Conservation (phyloP, 2,888 invertebrate species). For the Phaedon cochleariae region DNA sequence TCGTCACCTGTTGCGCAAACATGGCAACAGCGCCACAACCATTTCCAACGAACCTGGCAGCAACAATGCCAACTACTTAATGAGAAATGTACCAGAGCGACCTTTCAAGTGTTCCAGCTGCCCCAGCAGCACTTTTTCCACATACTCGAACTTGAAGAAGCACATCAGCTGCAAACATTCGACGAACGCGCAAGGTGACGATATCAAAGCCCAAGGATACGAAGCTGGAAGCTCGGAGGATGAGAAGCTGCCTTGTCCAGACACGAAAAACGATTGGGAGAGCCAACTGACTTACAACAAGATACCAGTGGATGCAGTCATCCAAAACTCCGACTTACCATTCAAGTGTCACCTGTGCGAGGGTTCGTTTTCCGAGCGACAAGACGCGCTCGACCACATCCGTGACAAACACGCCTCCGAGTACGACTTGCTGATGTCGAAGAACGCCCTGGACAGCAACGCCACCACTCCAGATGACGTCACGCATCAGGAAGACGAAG, state of each 20-base stretch:
- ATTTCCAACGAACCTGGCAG: conserved; percentile 52
- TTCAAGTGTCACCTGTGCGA: conserved; percentile 96
- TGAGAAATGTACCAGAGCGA: conserved; percentile 77
- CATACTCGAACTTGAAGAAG: conserved; percentile 80
- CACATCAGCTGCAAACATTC: conserved; percentile 80
- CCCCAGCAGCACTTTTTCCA: conserved; percentile 84
- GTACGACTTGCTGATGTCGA: conserved; percentile 82
- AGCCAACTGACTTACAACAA: conserved; percentile 52
- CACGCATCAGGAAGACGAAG: conserved; percentile 70
- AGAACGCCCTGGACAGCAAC: conserved; percentile 76
- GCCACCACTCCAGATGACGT: conserved; percentile 62
- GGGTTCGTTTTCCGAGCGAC: conserved; percentile 80
- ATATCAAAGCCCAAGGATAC: conserved; percentile 60
- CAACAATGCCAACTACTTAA: conserved; percentile 59
- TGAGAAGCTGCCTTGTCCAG: conserved; percentile 59
- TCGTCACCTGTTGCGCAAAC: conserved; percentile 89
- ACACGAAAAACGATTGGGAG: conserved; percentile 53
- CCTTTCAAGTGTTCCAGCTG: conserved; percentile 83
- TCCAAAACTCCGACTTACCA: conserved; percentile 72
- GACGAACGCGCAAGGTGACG: conserved; percentile 59
- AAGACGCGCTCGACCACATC: conserved; percentile 84
- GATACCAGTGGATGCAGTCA: conserved; percentile 22
- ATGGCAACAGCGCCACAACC: conserved; percentile 68
- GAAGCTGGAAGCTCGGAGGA: conserved; percentile 61
- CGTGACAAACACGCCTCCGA: conserved; percentile 78